Evolutionary conservation across 2,888 invertebrate genomes (phyloP).

Genomic region (Pterobdella sp.): DNA sequence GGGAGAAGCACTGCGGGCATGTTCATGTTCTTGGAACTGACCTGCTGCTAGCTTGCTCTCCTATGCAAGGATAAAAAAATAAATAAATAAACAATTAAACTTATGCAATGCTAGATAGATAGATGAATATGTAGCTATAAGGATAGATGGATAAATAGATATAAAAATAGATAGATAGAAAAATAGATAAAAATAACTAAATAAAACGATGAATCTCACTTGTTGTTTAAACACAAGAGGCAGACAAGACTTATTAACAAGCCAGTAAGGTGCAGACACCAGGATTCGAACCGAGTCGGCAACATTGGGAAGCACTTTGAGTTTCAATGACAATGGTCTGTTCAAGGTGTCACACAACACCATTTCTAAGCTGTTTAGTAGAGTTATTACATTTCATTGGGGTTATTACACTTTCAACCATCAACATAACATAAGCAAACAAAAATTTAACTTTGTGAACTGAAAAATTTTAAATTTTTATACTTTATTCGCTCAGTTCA

Average conservation of each 20-base stretch:
- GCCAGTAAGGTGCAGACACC: slow-evolving; percentile 81
- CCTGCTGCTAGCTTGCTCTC: slow-evolving; percentile 57
- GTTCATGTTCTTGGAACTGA: slow-evolving; percentile 88
- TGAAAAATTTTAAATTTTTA: too few species aligned
- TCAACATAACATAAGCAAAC: too few species aligned
- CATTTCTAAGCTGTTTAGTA: slow-evolving; percentile 62
- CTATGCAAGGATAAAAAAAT: background rate
- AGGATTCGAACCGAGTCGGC: slow-evolving; percentile 65
- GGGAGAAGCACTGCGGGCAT: slow-evolving; percentile 82
- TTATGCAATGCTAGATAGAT: background rate
- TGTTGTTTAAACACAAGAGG: slow-evolving; percentile 91
- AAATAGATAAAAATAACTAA: background rate
- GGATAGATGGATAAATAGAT: too few species aligned
- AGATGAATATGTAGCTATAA: background rate
- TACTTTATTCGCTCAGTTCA: too few species aligned
- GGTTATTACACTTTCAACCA: too few species aligned
- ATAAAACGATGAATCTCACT: slow-evolving; percentile 25
- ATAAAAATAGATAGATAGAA: background rate
- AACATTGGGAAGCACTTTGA: slow-evolving; percentile 59
- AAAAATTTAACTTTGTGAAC: too few species aligned
- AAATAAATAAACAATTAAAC: background rate
- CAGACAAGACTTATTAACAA: slow-evolving; percentile 87
- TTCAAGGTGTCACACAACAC: slow-evolving; percentile 67
- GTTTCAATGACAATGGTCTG: slow-evolving; percentile 67
- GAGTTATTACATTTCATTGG: too few species aligned